These are phyloP conservation scores for Pycnomerus fuliginosus DNA, from an alignment of 2,888 invertebrate species.

Conservation along the genomic window DNA sequence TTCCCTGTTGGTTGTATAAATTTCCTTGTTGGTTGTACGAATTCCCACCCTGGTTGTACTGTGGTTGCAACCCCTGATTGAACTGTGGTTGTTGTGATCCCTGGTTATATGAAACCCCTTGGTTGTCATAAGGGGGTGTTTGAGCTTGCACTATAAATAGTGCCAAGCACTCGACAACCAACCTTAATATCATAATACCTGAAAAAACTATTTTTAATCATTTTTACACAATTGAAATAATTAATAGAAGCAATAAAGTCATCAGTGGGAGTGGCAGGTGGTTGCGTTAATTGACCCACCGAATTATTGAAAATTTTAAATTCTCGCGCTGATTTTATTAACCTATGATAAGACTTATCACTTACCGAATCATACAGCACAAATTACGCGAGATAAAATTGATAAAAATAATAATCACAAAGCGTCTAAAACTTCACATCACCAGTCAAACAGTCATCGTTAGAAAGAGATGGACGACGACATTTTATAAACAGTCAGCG, in stretches of 20 bases:
- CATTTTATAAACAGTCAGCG: constrained; percentile 9
- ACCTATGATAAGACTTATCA: constrained; percentile 12
- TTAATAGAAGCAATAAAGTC: neutral
- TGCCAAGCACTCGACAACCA: constrained; percentile 21
- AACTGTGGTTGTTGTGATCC: constrained; percentile 12
- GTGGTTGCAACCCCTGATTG: constrained; percentile 20
- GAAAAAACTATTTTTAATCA: no score
- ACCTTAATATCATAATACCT: constrained; percentile 26
- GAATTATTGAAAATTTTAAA: neutral
- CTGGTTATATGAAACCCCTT: constrained; percentile 23
- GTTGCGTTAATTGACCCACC: neutral
- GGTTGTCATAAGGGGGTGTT: constrained; percentile 18
- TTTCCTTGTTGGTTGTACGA: constrained; percentile 5
- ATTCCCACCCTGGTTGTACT: constrained; percentile 2
- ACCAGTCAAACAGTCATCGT: constrained; percentile 19
- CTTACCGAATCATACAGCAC: constrained; percentile 21
- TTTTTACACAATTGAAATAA: no score
- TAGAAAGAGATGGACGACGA: constrained; percentile 18
- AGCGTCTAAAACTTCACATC: neutral
- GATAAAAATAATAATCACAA: constrained; percentile 7
- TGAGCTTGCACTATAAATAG: constrained; percentile 25
- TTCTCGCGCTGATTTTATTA: neutral
- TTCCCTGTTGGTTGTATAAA: constrained; percentile 4
- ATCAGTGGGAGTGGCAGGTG: constrained; percentile 23
- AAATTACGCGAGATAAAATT: constrained; percentile 4